phyloP scores from a whole-genome alignment of 2,113 vertebrate species.

The Aldabrachelys gigantea region DNA sequence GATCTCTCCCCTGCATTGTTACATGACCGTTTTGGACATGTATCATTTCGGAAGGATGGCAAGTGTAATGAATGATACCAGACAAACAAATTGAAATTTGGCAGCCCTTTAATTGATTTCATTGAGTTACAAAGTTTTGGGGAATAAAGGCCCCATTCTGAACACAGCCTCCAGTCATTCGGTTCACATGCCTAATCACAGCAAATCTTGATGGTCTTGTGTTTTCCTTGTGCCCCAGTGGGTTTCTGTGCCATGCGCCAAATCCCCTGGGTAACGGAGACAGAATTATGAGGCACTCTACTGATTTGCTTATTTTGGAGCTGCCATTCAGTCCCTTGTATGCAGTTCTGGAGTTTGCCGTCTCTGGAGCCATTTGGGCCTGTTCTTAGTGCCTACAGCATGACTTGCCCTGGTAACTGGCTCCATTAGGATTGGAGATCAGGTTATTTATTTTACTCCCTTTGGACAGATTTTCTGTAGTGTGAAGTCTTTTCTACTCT shows the following conservation, averaged over 20 bases:
- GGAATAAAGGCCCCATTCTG: background rate
- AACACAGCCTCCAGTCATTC: background rate
- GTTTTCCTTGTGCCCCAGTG: background rate
- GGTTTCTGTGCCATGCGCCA: background rate
- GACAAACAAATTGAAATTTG: background rate
- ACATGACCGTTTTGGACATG: background rate
- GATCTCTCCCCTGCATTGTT: constrained; percentile 14
- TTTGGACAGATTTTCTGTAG: background rate
- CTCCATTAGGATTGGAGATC: background rate
- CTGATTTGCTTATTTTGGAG: background rate
- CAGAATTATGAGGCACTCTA: background rate
- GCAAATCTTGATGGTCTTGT: background rate
- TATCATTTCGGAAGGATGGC: constrained; percentile 30
- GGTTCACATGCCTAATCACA: background rate
- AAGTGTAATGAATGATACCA: constrained; percentile 5
- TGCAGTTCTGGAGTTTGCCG: background rate
- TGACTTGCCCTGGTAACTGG: background rate
- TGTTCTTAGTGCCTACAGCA: background rate
- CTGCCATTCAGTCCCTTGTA: background rate
- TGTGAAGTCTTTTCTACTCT: background rate
- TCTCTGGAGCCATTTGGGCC: background rate
- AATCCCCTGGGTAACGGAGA: background rate
- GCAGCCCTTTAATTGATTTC: constrained; percentile 7
- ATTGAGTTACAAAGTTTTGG: constrained; percentile 5
- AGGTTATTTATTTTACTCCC: background rate